phyloP scores from a whole-genome alignment of 2,797 vertebrate genomes.

The Lacerta viridis region DNA sequence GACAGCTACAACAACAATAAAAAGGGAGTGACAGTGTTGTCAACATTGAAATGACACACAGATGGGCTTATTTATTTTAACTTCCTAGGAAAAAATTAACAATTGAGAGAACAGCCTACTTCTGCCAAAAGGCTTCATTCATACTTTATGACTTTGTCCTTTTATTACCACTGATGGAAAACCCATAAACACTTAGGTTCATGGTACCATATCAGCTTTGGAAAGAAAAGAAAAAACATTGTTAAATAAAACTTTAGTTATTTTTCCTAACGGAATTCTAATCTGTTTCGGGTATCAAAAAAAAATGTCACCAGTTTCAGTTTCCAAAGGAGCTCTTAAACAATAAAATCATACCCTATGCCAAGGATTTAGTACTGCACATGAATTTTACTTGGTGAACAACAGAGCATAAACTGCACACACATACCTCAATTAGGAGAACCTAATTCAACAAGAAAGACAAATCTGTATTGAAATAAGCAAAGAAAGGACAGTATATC shows the following conservation, averaged over 20 bases:
- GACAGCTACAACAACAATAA: background rate
- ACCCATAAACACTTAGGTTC: background rate
- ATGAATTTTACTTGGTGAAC: background rate
- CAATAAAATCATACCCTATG: background rate
- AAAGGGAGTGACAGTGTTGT: background rate
- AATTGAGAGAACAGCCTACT: background rate
- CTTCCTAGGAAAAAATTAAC: background rate
- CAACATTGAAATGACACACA: slow-evolving; percentile 18
- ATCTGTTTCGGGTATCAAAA: background rate
- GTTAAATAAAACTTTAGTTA: background rate
- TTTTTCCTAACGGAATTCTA: slow-evolving; percentile 23
- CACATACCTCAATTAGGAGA: background rate
- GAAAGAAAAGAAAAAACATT: slow-evolving; percentile 9
- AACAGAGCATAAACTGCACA: background rate
- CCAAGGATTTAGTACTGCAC: background rate
- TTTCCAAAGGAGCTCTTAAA: background rate
- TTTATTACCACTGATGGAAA: background rate
- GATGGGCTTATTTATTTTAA: background rate
- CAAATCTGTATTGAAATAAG: slow-evolving; percentile 14
- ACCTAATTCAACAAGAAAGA: background rate
- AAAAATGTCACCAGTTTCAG: rapidly evolving
- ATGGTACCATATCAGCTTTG: slow-evolving; percentile 3
- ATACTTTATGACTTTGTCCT: slow-evolving; percentile 40
- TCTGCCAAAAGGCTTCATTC: background rate
- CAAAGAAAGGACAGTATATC: slow-evolving; percentile 35